These are phyloP conservation scores for Crocuta crocuta DNA, from an alignment of 2,113 vertebrate species.

Conservation along the genomic window DNA sequence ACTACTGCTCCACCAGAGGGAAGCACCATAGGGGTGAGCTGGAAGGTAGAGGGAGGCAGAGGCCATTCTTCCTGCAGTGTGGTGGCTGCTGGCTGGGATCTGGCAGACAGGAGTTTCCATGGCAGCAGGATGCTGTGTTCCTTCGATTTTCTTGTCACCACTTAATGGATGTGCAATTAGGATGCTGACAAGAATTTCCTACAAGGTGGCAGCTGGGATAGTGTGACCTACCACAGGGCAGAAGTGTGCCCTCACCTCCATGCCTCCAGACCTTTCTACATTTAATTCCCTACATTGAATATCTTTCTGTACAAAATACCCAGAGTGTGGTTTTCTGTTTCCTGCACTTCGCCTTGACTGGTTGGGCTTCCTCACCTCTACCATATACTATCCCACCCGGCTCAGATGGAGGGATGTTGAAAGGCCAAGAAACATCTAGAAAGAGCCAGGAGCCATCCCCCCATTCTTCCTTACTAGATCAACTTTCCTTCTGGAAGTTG, in stretches of 20 bases:
- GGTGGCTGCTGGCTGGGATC: neutral
- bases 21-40: rapidly evolving
- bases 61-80: neutral
- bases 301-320: neutral
- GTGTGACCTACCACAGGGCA: neutral
- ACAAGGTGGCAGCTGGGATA: neutral
- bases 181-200: neutral
- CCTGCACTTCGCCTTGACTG: neutral
- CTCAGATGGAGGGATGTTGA: neutral
- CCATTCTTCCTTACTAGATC: neutral
- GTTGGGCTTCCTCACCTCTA: neutral
- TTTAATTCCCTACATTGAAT: neutral
- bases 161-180: neutral
- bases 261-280: neutral
- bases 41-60: neutral
- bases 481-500: neutral
- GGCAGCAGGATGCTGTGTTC: neutral
- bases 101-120: neutral
- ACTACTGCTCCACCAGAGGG: neutral
- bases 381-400: neutral
- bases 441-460: neutral
- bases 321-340: neutral
- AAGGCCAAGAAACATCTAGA: neutral
- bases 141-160: neutral
- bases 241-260: neutral